Conservation (phyloP, 2,113 vertebrate genomes). For the Amazona guildingii region DNA sequence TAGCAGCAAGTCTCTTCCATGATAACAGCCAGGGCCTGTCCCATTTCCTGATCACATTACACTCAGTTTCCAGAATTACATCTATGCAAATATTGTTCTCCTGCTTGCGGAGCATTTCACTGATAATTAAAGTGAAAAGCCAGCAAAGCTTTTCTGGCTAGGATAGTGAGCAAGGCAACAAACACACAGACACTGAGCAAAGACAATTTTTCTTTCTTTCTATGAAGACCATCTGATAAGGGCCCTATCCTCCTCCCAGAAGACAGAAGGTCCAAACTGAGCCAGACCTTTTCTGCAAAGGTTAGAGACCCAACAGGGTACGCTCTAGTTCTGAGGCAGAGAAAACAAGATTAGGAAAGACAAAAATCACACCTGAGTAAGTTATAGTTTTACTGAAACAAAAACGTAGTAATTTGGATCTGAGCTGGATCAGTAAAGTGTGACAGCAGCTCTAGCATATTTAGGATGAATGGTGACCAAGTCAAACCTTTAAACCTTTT, state of each 20-base stretch:
- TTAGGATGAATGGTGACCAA: not conserved
- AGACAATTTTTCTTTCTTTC: not conserved
- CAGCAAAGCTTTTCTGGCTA: constrained; percentile 7
- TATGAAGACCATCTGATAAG: not conserved
- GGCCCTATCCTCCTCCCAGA: not conserved
- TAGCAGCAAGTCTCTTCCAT: constrained; percentile 50
- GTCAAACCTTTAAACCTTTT: not conserved
- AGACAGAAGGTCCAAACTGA: not conserved
- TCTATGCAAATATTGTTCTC: constrained; percentile 58
- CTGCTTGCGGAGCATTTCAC: constrained; percentile 36
- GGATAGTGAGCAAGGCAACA: not conserved
- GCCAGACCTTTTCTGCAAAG: not conserved
- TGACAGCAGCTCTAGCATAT: not conserved
- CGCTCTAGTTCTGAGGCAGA: not conserved
- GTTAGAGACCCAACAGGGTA: accelerated
- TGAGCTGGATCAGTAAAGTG: constrained; percentile 7
- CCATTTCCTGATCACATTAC: constrained; percentile 56
- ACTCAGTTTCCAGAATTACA: constrained; percentile 30
- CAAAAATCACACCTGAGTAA: not conserved
- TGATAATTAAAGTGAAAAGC: constrained; percentile 32
- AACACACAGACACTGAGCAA: accelerated
- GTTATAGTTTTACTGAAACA: not conserved
- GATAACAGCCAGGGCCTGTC: constrained; percentile 46
- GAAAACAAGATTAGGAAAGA: not conserved
- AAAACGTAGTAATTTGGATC: not conserved